Evolutionary conservation across 2,888 invertebrate species (phyloP).

Genomic region (Himalopsyche anomala): DNA sequence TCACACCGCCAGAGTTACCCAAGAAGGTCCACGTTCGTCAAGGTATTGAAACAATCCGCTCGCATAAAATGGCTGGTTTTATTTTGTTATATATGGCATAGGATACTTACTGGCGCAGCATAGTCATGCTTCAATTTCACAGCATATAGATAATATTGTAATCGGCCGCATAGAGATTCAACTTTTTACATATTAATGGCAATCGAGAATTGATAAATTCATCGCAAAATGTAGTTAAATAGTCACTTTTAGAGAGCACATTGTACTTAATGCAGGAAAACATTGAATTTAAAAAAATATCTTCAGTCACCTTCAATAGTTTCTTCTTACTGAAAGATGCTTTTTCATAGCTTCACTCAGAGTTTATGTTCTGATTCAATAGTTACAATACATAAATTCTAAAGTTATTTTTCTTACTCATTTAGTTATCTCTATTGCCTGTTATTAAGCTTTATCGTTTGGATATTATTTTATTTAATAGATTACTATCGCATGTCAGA

Average conservation of each 20-base stretch:
- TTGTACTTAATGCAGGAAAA: conserved; percentile 6
- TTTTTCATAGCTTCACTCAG: background rate
- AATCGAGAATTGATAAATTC: conserved; percentile 22
- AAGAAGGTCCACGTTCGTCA: conserved; percentile 96
- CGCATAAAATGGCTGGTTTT: conserved; percentile 74
- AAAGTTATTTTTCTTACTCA: background rate
- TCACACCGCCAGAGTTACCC: conserved; percentile 99
- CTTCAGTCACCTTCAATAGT: background rate
- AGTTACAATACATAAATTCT: conserved; percentile 1
- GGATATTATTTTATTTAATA: conserved; percentile 27
- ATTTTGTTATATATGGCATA: conserved; percentile 69
- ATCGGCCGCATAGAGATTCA: conserved; percentile 51
- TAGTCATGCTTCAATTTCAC: conserved; percentile 58
- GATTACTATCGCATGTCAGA: background rate
- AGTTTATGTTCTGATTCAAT: background rate
- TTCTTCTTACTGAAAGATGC: conserved; percentile 16
- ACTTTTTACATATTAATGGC: conserved; percentile 9
- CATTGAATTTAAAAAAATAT: background rate
- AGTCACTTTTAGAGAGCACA: conserved; percentile 38
- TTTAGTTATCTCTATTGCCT: conserved; percentile 41
- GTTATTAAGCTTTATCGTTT: conserved; percentile 26
- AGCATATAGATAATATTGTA: conserved; percentile 55
- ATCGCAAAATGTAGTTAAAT: conserved; percentile 24
- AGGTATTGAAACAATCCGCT: conserved; percentile 83
- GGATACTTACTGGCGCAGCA: conserved; percentile 53